These are phyloP conservation scores for Pomatorhinus ruficollis DNA, from an alignment of 2,113 vertebrate genomes.

Conservation along the genomic window DNA sequence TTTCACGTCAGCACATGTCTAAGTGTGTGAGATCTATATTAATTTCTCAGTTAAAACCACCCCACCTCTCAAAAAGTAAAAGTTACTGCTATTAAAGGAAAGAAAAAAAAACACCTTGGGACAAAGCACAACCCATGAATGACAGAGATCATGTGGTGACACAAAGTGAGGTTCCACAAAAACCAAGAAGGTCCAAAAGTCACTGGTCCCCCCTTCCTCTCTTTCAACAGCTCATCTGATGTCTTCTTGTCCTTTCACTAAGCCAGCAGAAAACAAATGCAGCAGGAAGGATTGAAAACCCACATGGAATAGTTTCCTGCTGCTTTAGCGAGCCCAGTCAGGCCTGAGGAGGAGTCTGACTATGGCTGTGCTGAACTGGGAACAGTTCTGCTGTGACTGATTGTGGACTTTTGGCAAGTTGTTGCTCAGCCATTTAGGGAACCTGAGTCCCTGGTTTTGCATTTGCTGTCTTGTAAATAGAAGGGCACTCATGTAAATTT, in stretches of 20 bases:
- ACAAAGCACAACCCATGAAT: background rate
- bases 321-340: background rate
- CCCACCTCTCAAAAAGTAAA: background rate
- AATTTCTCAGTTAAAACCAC: background rate
- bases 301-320: background rate
- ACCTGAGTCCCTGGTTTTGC: accelerated
- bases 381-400: background rate
- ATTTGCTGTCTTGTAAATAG: background rate
- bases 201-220: background rate
- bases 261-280: background rate
- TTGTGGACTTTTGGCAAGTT: background rate
- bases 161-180: background rate
- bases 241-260: background rate
- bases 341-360: background rate
- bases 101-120: background rate
- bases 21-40: background rate
- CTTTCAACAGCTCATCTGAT: background rate
- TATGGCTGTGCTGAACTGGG: background rate
- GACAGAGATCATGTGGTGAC: background rate
- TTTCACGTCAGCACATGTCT: background rate
- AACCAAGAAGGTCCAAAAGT: background rate
- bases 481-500: background rate
- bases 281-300: background rate
- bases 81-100: background rate
- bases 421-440: background rate